Base-by-base conservation (phyloP, 2,113 vertebrate genomes). In the Cyanoderma ruficeps region DNA sequence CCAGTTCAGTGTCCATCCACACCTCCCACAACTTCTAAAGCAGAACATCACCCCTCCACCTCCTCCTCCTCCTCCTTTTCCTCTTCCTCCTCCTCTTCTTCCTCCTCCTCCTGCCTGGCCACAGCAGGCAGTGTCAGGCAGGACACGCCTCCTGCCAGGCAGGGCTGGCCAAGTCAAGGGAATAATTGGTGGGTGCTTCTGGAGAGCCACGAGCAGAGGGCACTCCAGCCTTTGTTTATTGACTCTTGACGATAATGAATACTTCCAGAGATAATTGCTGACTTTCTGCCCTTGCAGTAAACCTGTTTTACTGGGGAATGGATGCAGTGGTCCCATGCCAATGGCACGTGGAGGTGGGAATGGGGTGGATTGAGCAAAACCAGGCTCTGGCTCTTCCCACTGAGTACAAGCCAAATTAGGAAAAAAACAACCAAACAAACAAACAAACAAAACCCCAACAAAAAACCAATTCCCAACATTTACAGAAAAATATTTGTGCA, bases 181-280 rank as follows among this genome's bases (percentile, higher is more conserved):
- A 95, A 72, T 97, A 94, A 96, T 94, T 91, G 83, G 77, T 75
- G 33, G 83, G 53, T 95, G 89, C 72, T 91, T 87, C 74, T 94
- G 74, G 75, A 94, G 85, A 75, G 89, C 90, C 70, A 49, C 1
- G 83, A 95, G 39, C 21, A 41, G 93, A 95, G 93, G 91, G 81
- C 93, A 79, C 94, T 92, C 31, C 31, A 64, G 89, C 69, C 69
- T 92, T 87, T 89, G 91, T 96, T 97, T 94, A 75, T 91, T 60
- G 91, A 91, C 93, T 94, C 87, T 94, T 24, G 56, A 87, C 13
- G 79, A 25, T 90, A 92, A 89, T 95, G 72, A 96, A 84, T 37
- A 44, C 80, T 94, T 94, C 44, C 83, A 69, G 64, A 50, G 83
- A 60, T 85, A 95, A 94, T 87, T 30, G 49, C 59, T 76, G 94